Conservation (phyloP, 2,113 vertebrate species). For the Zapus hudsonius region DNA sequence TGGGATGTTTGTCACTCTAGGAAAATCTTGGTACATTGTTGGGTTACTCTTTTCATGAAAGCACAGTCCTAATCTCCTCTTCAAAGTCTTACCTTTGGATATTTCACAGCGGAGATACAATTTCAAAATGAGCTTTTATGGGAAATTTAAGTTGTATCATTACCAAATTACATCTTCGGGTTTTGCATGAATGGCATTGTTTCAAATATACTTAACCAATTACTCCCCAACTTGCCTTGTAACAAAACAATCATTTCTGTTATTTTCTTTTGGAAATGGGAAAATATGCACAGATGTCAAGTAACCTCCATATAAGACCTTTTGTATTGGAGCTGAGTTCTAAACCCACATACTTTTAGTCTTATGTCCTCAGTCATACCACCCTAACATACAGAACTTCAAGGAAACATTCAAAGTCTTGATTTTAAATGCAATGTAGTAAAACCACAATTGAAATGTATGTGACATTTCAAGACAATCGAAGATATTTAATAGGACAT, state of each 20-base stretch:
- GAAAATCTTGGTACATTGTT: too few relatives aligned
- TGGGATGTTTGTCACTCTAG: fast-evolving
- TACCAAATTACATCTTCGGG: neutral
- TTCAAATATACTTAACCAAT: neutral
- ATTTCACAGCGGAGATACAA: neutral
- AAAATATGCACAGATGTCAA: neutral
- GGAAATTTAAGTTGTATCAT: neutral
- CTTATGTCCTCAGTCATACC: neutral
- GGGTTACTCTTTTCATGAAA: neutral
- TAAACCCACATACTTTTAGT: neutral
- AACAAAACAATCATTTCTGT: too few relatives aligned
- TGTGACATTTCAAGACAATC: neutral
- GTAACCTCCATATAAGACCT: neutral
- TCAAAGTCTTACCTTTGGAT: neutral
- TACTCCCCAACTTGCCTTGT: too few relatives aligned
- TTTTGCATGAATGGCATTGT: neutral
- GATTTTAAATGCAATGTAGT: neutral
- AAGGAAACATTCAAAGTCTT: neutral
- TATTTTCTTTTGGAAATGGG: neutral
- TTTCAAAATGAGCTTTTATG: neutral
- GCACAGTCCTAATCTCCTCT: neutral
- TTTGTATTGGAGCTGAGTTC: neutral
- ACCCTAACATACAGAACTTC: neutral
- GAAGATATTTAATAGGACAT: neutral
- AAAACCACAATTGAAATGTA: neutral